A percentile compares a stretch with the other conserved stretches of the same genome.
phyloP scores from a whole-genome alignment of 2,113 vertebrate genomes.

The Amblyopsis rosae region DNA sequence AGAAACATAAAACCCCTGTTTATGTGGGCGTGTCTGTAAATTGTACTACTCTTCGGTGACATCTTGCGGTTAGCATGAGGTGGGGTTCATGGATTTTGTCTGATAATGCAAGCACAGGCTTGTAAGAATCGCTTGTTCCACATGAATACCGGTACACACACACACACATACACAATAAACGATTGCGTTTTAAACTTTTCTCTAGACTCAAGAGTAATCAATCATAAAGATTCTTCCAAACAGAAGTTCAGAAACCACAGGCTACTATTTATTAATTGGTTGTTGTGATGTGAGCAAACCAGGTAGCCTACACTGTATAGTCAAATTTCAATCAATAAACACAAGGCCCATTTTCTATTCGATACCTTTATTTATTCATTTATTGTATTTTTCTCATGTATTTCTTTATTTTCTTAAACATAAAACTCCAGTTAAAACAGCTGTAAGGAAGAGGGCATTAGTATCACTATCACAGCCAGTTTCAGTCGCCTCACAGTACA shows the following conservation, averaged over 20 bases:
- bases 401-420: slow-evolving; percentile 66
- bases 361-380: slow-evolving; percentile 71
- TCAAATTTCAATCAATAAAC: slow-evolving; percentile 39
- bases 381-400: slow-evolving; percentile 52
- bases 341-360: slow-evolving; percentile 61
- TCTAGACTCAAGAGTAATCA: no score
- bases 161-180: no score
- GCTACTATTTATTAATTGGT: no score
- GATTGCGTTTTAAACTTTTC: no score
- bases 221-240: no score
- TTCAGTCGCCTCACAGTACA: slow-evolving; percentile 40
- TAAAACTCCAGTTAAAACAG: slow-evolving; percentile 69
- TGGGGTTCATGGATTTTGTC: neutral
- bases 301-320: neutral
- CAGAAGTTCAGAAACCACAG: no score
- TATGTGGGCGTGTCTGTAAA: slow-evolving; percentile 41
- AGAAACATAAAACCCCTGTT: slow-evolving; percentile 3
- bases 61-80: slow-evolving; percentile 23
- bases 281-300: no score
- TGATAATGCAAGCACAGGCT: neutral
- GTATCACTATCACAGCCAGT: slow-evolving; percentile 59
- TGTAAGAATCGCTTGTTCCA: no score
- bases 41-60: slow-evolving; percentile 39
- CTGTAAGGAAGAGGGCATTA: slow-evolving; percentile 66
- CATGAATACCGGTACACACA: no score